Conservation (phyloP, 2,797 vertebrate species). For the Onychomys leucogaster region DNA sequence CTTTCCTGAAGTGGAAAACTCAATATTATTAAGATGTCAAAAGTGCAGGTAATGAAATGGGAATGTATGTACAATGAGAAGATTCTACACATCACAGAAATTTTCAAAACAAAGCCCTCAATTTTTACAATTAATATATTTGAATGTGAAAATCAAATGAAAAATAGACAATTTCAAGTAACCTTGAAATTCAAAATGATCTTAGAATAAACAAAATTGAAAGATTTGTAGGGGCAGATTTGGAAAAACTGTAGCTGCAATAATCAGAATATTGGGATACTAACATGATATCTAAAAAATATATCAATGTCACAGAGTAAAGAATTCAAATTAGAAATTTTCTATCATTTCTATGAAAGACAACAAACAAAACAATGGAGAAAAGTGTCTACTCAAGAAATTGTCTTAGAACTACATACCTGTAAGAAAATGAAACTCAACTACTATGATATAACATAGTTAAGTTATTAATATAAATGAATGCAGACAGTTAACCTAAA, state of each 20-base stretch:
- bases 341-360: neutral
- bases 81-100: neutral
- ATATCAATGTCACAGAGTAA: neutral
- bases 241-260: neutral
- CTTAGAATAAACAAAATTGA: neutral
- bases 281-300: neutral
- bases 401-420: neutral
- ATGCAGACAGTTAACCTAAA: neutral
- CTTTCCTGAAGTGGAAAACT: neutral
- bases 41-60: neutral
- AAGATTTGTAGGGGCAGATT: neutral
- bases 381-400: neutral
- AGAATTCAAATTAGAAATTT: neutral
- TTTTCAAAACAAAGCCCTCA: neutral
- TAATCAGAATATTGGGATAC: neutral
- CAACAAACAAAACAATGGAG: neutral
- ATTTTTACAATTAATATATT: neutral
- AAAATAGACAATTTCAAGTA: neutral
- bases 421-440: conserved; percentile 1
- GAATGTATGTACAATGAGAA: neutral
- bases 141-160: neutral
- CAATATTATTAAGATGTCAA: neutral
- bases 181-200: neutral
- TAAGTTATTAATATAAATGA: neutral
- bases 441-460: neutral